Evolutionary conservation across 2,113 vertebrate genomes (phyloP), one percentile per base, ranked within the genome.

Genomic region (Lagenorhynchus albirostris): DNA sequence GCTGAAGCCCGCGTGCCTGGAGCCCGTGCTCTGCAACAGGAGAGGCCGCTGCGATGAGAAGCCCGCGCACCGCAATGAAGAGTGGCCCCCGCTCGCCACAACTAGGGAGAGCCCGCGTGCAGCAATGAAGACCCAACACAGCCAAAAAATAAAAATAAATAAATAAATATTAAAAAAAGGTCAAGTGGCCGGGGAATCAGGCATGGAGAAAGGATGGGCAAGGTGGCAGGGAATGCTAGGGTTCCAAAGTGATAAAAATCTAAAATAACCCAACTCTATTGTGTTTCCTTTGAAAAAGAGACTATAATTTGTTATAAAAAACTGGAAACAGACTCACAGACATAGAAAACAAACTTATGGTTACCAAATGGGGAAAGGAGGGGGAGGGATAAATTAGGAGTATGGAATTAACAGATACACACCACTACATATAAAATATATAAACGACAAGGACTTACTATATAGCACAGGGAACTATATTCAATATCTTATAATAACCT

Each of bases 281-380:
- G 26, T 65, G 38, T 81, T 81, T 79, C 47, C 47, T 80, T 95
- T 87, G 33, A 65, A 67, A 60, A 87, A 55, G 20, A 86, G 12
- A 62, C 33, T 94, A 41, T n/a, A 17, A 91, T 80, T 93, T 79
- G 11, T 83, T 87, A 31, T 23, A 76, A 95, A 95, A 94, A 79
- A 62, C 5, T 38, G 36, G 50, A 79, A 55, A 55, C 76, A 79
- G 77, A 80, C 31, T 33, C 33, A 6, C 20, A 53, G 33, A 80
- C 77, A 80, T 7, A 80, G n/a, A 80, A 58, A 58, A 25, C 33
- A 80, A 58, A 58, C 6, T 80, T 80, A 38, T 14, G 55, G 50
- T 21, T 58, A 80, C n/a, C 13, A 36, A 80, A 80, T 12, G 50
- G n/a, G 23, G 36, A 36, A 79, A 23, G 50, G 76, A 77, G 47